A percentile compares a stretch with the other conserved stretches of the same genome.
Evolutionary conservation across 2,113 vertebrate species (phyloP).

Genomic region (Himantopus leucocephalus): DNA sequence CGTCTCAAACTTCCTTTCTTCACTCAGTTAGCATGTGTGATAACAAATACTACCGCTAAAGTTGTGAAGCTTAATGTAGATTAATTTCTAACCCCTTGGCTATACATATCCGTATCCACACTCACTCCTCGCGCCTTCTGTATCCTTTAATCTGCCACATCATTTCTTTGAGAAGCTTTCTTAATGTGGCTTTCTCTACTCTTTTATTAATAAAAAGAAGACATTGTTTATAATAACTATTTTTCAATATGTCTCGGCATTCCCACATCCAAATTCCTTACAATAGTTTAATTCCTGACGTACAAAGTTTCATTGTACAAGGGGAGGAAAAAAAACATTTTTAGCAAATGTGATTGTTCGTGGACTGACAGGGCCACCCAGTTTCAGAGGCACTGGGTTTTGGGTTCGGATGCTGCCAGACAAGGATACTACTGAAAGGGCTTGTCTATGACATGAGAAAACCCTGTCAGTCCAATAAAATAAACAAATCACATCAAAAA

Average conservation of each 20-base stretch:
- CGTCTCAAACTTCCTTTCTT: neutral
- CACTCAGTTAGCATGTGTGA: neutral
- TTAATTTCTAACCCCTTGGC: neutral
- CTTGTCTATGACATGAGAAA: neutral
- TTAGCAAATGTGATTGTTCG: neutral
- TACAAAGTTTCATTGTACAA: slow-evolving; percentile 1
- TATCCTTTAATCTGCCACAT: neutral
- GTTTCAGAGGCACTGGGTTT: neutral
- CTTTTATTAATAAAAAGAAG: slow-evolving; percentile 29
- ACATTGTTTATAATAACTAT: slow-evolving; percentile 27
- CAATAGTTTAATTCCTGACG: slow-evolving; percentile 14
- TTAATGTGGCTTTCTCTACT: neutral
- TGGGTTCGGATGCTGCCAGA: neutral
- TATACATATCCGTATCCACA: neutral
- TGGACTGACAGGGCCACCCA: slow-evolving; percentile 13
- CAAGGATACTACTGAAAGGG: neutral
- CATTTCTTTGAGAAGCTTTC: neutral
- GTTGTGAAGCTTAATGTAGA: neutral
- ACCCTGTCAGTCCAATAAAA: neutral
- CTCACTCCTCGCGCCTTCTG: neutral
- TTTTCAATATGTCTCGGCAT: slow-evolving; percentile 32
- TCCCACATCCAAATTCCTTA: slow-evolving; percentile 2
- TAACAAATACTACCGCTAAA: neutral
- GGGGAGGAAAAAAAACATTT: neutral
- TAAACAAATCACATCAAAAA: neutral